Conservation (phyloP, 35 echinoderm and acorn worm species). For the Anneissia japonica region DNA sequence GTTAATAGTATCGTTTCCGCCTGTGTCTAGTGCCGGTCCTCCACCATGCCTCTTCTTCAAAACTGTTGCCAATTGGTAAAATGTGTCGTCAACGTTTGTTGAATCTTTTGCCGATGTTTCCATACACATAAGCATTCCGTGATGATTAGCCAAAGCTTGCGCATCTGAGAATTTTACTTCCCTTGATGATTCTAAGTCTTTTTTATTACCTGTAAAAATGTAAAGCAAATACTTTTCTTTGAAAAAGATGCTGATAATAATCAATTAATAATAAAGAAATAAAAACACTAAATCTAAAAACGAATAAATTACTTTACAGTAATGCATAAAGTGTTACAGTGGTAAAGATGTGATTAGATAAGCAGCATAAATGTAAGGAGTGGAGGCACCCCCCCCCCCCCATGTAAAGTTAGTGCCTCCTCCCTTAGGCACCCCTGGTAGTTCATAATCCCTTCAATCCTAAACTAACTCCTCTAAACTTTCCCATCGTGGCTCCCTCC, state of each 20-base stretch:
- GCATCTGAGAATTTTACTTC: conserved; percentile 75
- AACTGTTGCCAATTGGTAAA: conserved; percentile 65
- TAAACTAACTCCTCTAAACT: too few species aligned
- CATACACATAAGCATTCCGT: conserved; percentile 83
- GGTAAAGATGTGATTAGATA: too few species aligned
- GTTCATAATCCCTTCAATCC: too few species aligned
- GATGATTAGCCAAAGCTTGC: conserved; percentile 65
- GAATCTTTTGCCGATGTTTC: conserved; percentile 97
- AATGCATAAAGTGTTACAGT: too few species aligned
- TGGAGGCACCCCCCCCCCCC: too few species aligned
- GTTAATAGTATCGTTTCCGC: conserved; percentile 51
- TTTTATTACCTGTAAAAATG: conserved; percentile 75
- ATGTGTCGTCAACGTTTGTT: conserved; percentile 92
- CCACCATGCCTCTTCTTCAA: conserved; percentile 81
- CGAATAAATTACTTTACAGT: too few species aligned
- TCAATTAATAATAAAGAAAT: too few species aligned
- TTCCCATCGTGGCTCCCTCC: too few species aligned
- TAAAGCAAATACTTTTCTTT: background rate
- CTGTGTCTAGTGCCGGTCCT: conserved; percentile 60
- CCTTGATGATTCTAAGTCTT: conserved; percentile 77
- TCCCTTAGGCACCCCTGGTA: too few species aligned
- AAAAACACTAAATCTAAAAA: too few species aligned
- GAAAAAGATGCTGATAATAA: background rate
- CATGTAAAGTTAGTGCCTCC: too few species aligned
- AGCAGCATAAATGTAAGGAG: too few species aligned